Base-by-base conservation (phyloP, 2,113 vertebrate species). In the Eubucco bourcierii region DNA sequence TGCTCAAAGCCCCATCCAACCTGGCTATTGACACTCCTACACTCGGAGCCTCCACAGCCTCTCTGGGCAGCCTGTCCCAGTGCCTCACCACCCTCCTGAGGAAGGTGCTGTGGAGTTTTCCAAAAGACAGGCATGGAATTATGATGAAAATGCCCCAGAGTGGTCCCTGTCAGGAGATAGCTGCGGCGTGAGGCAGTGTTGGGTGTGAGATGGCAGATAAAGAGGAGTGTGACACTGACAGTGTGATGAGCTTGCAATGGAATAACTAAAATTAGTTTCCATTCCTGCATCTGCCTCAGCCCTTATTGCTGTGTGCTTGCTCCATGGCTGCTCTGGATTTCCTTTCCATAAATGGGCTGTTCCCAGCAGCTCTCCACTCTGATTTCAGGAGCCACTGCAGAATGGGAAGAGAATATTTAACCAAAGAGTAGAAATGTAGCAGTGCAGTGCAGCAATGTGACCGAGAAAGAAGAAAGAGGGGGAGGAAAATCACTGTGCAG, bases 211-310 rank as follows among this genome's bases (percentile, higher is more conserved):
- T 4, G 90, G 85, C 80, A 97, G 96, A 97, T 97, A 97, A 94
- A 73, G 88, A 74, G 29, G 89, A 84, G 94, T 94, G 95, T 96
- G 96, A 96, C 93, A 93, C 58, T 92, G 95, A 96, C 95, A 94
- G 95, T 94, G 95, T 96, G 97, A 95, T 95, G 95, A 95, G 94
- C 93, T 92, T 83, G 84, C 80, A 59, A 9, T 63, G 90, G 93
- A 95, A 95, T 95, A 96, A 94, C 90, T 96, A 96, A 96, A 96
- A 97, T 96, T 95, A 95, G 95, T 96, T 87, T 84, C 94, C 84
- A 88, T 88, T 91, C 93, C 95, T 93, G 89, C 84, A 84, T 95
- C 82, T 95, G 90, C 83, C 59, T 3, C 7, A 88, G 70, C 23
- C 88, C 47, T 50, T 47, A 58, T 65, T 96, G 82, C 82, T 7